Evolutionary conservation across 2,888 invertebrate species (phyloP), one percentile per base, ranked within the genome.

Genomic region (Xanthia icteritia): DNA sequence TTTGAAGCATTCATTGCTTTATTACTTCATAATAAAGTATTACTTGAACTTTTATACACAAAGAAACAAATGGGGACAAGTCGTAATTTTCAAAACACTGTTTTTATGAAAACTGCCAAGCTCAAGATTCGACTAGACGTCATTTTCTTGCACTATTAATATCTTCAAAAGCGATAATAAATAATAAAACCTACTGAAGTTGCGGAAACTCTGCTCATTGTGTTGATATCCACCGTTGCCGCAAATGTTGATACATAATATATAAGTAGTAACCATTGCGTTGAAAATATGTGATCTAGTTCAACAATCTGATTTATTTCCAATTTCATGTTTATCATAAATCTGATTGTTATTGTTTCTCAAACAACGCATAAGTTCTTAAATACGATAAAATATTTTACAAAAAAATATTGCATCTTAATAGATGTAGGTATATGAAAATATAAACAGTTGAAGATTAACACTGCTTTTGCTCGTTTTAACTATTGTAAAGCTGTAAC

Each of bases 21-120:
- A 94, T 93, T 93, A 88, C 70, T 91, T 90, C 86, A 91, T 90
- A 91, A 91, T 88, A 88, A 89, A 76, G 79, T 86, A 85, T 85
- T 89, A 94, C 94, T 94, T 93, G 93, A 91, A 92, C 90, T 92
- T 94, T 94, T 90, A 92, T 88, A 90, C 84, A 92, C 88, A 90
- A 90, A 90, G 90, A 93, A 94, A 93, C 92, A 89, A 89, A 86
- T 86, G 88, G 54, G 92, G 92, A 91, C 94, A 92, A 94, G 93
- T 92, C 93, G 89, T 87, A 73, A 79, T 76, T 83, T 81, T 83
- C 86, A 84, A 90, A 91, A 81, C 48, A 72, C 77, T 45, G 39
- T 82, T 83, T 85, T 83, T 77, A 70, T 77, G 75, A 67, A 84
- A 80, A 89, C 92, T 89, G 91, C 92, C 92, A 91, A 92, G 90